These are phyloP conservation scores for Limnephilus lunatus DNA, from an alignment of 2,888 invertebrate species.

Conservation along the genomic window DNA sequence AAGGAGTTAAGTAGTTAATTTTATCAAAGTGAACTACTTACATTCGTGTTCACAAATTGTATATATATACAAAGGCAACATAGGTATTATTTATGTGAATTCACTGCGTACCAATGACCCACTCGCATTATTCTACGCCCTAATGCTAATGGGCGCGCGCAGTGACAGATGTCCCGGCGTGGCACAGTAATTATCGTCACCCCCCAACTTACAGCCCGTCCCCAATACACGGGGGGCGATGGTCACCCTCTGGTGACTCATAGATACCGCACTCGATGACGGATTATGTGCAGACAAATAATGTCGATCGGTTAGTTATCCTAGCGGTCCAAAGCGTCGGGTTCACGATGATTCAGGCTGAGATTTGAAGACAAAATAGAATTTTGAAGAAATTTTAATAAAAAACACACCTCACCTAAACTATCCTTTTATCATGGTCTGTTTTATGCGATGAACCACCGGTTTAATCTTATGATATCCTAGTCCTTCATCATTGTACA, in stretches of 20 bases:
- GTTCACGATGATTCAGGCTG: no score
- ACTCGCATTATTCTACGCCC: not conserved
- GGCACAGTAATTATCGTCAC: slow-evolving; percentile 14
- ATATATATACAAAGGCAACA: not conserved
- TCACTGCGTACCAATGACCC: not conserved
- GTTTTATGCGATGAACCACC: no score
- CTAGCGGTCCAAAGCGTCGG: no score
- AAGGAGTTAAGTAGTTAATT: no score
- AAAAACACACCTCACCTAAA: no score
- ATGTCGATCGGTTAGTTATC: no score
- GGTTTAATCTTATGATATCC: no score
- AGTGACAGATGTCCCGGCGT: slow-evolving; percentile 39
- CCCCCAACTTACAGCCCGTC: slow-evolving; percentile 4
- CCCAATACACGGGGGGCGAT: not conserved
- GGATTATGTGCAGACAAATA: not conserved
- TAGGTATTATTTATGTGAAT: not conserved
- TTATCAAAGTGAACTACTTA: not conserved
- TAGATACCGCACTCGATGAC: not conserved
- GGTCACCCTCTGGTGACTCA: not conserved
- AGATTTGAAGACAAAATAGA: no score
- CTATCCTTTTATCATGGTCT: no score
- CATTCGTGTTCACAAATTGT: not conserved
- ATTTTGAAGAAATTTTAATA: no score
- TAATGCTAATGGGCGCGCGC: slow-evolving; percentile 5
- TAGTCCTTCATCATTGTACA: no score